Evolutionary conservation across 2,797 vertebrate genomes (phyloP).

Genomic region (Hippopotamyrus pictus): DNA sequence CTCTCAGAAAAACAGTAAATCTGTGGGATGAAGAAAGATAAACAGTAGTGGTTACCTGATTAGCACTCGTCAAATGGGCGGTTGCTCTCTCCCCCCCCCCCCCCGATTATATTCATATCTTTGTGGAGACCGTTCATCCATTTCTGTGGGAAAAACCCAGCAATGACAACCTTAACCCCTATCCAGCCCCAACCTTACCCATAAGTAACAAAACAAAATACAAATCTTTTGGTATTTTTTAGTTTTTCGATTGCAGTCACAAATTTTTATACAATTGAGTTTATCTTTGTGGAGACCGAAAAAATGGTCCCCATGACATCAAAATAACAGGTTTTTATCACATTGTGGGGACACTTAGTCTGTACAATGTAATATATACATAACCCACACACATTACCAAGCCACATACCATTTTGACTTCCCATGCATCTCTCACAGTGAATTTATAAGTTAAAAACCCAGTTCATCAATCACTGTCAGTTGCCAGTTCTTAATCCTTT

Average conservation of each 20-base stretch:
- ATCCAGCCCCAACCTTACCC: background rate
- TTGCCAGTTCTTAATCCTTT: constrained; percentile 18
- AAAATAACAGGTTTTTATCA: background rate
- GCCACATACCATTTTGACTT: background rate
- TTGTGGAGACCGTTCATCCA: background rate
- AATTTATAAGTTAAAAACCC: constrained; percentile 56
- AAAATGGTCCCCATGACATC: background rate
- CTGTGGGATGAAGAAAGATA: background rate
- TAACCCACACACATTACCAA: background rate
- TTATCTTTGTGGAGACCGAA: background rate
- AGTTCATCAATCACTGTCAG: constrained; percentile 26
- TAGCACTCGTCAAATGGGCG: background rate
- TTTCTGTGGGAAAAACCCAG: background rate
- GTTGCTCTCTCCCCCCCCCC: background rate
- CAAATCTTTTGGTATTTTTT: background rate
- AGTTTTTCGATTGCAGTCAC: background rate
- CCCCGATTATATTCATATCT: background rate
- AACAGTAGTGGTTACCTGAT: background rate
- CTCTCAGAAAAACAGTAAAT: background rate
- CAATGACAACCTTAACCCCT: background rate
- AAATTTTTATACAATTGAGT: background rate
- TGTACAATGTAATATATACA: background rate
- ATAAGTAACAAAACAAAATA: background rate
- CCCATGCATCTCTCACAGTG: constrained; percentile 37
- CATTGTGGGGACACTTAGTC: background rate